These are phyloP conservation scores for Drosophila bocqueti DNA, from an alignment of 1,140 invertebrate species.

Conservation along the genomic window DNA sequence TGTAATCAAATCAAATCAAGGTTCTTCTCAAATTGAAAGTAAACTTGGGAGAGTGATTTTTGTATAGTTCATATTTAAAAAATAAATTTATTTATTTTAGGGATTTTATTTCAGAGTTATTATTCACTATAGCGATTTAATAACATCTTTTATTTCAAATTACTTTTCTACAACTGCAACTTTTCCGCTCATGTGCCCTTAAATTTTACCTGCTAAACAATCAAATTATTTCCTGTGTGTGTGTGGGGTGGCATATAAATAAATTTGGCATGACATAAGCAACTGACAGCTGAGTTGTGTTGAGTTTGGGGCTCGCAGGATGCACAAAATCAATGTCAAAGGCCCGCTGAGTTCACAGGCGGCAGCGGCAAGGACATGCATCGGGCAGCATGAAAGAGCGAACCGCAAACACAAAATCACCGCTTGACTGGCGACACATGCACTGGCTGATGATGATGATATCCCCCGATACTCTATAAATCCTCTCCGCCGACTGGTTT, in stretches of 20 bases:
- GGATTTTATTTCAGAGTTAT: neutral
- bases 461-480: neutral
- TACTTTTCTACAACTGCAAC: neutral
- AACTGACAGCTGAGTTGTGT: constrained; percentile 54
- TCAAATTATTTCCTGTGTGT: constrained; percentile 14
- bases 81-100: neutral
- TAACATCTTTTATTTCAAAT: no score
- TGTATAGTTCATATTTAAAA: neutral
- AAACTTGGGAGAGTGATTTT: neutral
- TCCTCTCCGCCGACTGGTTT: constrained; percentile 56
- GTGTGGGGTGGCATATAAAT: constrained; percentile 26
- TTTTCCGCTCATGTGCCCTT: no score
- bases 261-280: constrained; percentile 61
- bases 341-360: constrained; percentile 59
- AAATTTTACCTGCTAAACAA: constrained; percentile 29
- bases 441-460: constrained; percentile 32
- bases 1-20: constrained; percentile 12
- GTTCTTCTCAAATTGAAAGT: neutral
- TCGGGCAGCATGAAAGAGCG: constrained; percentile 33
- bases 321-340: constrained; percentile 76
- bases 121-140: neutral
- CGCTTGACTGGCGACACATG: constrained; percentile 70
- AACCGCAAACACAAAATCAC: constrained; percentile 34
- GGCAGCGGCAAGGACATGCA: constrained; percentile 71
- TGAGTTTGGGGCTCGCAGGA: constrained; percentile 20